Evolutionary conservation across 2,113 vertebrate species (phyloP).

Genomic region (Pomatostomus ruficeps): DNA sequence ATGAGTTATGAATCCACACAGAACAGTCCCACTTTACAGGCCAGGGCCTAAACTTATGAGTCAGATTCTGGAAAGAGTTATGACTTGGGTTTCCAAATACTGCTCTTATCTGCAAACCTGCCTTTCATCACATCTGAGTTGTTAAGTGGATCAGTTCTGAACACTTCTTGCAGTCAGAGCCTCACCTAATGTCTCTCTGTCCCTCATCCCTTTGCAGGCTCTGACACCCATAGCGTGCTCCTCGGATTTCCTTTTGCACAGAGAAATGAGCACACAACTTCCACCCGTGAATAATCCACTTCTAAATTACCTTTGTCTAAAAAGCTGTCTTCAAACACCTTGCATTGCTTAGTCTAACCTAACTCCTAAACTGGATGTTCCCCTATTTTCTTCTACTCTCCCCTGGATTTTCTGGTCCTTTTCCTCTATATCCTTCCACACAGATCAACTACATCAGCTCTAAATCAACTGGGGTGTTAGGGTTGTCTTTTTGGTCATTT

Average conservation of each 20-base stretch:
- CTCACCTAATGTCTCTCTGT: not conserved
- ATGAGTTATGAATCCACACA: not conserved
- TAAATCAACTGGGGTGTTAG: not conserved
- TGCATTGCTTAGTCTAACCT: not conserved
- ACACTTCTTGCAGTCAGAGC: not conserved
- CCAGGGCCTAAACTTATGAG: not conserved
- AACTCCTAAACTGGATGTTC: not conserved
- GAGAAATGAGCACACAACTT: not conserved
- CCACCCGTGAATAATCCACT: not conserved
- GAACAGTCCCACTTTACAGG: not conserved
- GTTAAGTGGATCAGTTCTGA: not conserved
- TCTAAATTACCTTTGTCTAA: not conserved
- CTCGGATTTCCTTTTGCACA: not conserved
- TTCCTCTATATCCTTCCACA: not conserved
- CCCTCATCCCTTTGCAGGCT: accelerated
- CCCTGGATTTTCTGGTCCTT: not conserved
- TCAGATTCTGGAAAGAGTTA: not conserved
- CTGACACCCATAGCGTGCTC: not conserved
- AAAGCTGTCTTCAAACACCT: not conserved
- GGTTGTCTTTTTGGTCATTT: not conserved
- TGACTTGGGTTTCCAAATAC: not conserved
- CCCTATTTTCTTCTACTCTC: not conserved
- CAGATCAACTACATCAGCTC: not conserved
- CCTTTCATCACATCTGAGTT: not conserved
- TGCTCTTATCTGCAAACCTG: not conserved